phyloP scores from a whole-genome alignment of 2,113 vertebrate species.

The Zapus hudsonius region DNA sequence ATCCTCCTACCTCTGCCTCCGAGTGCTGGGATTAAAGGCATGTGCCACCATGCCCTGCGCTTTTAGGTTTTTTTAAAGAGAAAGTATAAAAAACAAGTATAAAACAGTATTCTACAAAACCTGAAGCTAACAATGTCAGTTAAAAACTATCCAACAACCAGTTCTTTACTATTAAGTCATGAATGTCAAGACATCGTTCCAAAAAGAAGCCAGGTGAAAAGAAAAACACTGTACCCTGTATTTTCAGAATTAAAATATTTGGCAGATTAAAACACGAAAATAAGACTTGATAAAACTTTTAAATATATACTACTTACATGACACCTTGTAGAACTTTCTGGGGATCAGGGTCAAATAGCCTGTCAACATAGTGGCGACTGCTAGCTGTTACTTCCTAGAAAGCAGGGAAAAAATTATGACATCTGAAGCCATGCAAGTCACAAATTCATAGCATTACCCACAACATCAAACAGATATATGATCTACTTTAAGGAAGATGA shows the following conservation, averaged over 20 bases:
- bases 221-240: constrained; percentile 54
- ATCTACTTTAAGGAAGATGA: constrained; percentile 50
- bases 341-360: constrained; percentile 98
- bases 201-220: constrained; percentile 51
- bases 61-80: constrained; percentile 58
- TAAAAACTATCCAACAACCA: constrained; percentile 46
- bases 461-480: constrained; percentile 38
- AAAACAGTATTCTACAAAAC: constrained; percentile 42
- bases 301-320: constrained; percentile 92
- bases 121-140: constrained; percentile 6
- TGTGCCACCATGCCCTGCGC: no score
- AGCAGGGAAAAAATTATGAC: constrained; percentile 79
- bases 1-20: no score
- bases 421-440: constrained; percentile 79
- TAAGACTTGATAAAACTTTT: constrained; percentile 75
- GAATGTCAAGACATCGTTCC: constrained; percentile 46
- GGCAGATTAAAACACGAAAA: constrained; percentile 60
- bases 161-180: constrained; percentile 51
- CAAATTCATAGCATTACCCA: constrained; percentile 70
- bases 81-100: constrained; percentile 57
- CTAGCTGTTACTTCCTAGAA: constrained; percentile 97
- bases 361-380: constrained; percentile 99
- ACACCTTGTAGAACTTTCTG: constrained; percentile 99
- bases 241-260: constrained; percentile 62
- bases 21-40: no score